Percentiles rank a stretch among this genome's conserved stretches.
Conservation (phyloP, 2,113 vertebrate species). For the Thermophis baileyi region DNA sequence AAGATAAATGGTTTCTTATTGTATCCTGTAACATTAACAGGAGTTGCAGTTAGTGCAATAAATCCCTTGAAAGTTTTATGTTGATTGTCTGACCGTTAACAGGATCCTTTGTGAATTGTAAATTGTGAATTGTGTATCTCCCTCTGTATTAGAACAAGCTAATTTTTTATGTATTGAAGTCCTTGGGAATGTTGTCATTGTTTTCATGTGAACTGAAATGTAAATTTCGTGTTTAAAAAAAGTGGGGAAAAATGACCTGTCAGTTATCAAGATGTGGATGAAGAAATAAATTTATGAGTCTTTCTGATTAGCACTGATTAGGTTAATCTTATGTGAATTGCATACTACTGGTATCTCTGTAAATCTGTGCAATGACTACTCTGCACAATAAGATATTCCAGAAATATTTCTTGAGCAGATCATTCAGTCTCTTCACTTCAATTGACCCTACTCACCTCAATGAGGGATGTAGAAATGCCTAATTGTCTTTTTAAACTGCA, state of each 20-base stretch:
- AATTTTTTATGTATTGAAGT: not conserved
- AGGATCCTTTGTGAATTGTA: not conserved
- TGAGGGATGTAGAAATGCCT: not conserved
- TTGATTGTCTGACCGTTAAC: not conserved
- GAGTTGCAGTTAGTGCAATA: not conserved
- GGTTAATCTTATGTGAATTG: not conserved
- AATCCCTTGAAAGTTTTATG: not conserved
- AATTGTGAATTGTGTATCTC: not conserved
- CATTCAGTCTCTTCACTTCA: accelerated
- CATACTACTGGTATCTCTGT: not conserved
- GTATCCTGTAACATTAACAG: not conserved
- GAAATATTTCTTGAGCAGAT: not conserved
- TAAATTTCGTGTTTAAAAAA: not conserved
- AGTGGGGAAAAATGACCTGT: not conserved
- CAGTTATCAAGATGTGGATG: not conserved
- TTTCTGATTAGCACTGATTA: not conserved
- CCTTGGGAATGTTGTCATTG: not conserved
- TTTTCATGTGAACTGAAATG: not conserved
- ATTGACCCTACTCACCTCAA: not conserved
- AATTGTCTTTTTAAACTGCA: not conserved
- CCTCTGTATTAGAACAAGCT: not conserved
- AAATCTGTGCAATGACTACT: not conserved
- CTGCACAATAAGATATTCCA: not conserved
- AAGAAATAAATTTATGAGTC: not conserved
- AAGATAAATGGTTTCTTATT: not conserved